Conservation (phyloP, 2,113 vertebrate species). For the Apus apus region DNA sequence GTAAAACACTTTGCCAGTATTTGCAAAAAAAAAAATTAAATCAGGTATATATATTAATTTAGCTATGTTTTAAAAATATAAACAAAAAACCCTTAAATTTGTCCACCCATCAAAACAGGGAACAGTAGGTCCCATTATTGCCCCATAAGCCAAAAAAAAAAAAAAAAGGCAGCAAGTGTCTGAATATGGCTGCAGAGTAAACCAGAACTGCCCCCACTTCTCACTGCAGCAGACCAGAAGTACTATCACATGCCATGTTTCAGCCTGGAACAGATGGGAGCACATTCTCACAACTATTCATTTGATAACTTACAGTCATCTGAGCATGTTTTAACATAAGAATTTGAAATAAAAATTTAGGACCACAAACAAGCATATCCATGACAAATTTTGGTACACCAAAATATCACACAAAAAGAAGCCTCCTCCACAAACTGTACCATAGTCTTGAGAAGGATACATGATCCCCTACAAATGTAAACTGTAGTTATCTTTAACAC, state of each 20-base stretch:
- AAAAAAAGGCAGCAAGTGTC: not conserved
- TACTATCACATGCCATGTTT: rapidly evolving
- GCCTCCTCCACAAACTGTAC: not conserved
- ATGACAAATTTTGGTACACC: not conserved
- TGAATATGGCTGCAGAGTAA: not conserved
- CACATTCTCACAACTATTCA: no score
- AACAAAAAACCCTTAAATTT: not conserved
- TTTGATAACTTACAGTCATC: rapidly evolving
- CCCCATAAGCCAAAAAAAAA: not conserved
- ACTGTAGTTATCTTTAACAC: not conserved
- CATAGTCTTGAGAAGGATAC: not conserved
- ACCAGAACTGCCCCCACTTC: not conserved
- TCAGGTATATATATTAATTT: not conserved
- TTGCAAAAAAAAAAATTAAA: not conserved
- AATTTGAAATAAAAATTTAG: not conserved
- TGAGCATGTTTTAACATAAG: not conserved
- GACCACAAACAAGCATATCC: not conserved
- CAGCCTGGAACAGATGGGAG: not conserved
- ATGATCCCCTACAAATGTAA: not conserved
- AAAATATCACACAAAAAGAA: not conserved
- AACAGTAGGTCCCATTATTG: not conserved
- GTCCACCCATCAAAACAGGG: not conserved
- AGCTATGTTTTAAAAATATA: not conserved
- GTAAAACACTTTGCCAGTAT: not conserved
- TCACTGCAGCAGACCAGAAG: not conserved